Conservation (phyloP, 2,888 invertebrate genomes). For the Stenodema calcarata region DNA sequence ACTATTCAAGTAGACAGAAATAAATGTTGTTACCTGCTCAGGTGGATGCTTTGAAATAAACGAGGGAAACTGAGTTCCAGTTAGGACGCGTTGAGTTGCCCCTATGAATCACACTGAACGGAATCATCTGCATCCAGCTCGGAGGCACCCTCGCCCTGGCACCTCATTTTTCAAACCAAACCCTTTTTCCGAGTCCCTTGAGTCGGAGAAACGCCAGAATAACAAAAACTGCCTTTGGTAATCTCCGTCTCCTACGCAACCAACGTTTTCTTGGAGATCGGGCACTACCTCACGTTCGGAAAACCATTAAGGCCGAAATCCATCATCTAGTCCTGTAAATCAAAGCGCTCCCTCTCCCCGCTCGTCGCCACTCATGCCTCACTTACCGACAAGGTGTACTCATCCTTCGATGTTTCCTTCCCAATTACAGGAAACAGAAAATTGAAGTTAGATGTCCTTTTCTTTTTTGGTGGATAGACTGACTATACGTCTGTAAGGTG, state of each 20-base stretch:
- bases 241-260: neutral
- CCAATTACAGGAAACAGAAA: conserved; percentile 49
- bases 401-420: conserved; percentile 42
- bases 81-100: neutral
- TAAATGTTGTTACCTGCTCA: too few relatives aligned
- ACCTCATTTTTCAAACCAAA: conserved; percentile 10
- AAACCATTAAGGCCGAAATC: conserved; percentile 38
- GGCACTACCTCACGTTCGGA: conserved; percentile 28
- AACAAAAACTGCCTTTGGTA: conserved; percentile 28
- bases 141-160: neutral
- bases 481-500: neutral
- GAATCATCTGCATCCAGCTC: neutral
- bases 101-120: neutral
- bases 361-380: neutral
- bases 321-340: conserved; percentile 12
- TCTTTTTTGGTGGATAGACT: neutral
- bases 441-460: conserved; percentile 31
- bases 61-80: neutral
- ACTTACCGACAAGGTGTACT: neutral
- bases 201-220: neutral
- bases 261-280: neutral
- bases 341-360: neutral
- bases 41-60: too few relatives aligned
- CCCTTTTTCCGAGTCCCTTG: neutral
- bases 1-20: too few relatives aligned